Evolutionary conservation across 2,888 invertebrate species (phyloP), one percentile per base, ranked within the genome.

Genomic region (Spisula solida): DNA sequence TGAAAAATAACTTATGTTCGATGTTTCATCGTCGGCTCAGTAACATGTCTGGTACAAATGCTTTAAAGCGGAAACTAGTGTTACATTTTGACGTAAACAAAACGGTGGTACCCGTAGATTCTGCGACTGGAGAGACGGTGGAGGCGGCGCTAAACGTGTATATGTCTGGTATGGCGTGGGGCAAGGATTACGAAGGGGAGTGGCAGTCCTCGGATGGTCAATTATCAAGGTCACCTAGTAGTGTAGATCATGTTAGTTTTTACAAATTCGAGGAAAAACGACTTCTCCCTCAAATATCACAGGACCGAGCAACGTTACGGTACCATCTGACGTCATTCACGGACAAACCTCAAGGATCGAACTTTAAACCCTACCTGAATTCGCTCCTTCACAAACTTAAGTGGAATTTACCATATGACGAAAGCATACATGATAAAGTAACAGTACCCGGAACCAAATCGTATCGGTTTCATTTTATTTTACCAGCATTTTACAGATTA

Each of bases 21-120:
- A 29, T 85, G 14, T 92, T 92, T 80, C 92, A 92, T 34, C 60
- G 80, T 16, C 66, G 83, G 18, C 60, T 78, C 25, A 88, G 31
- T 31, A 88, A 66, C 4, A 89, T 87, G 88, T 75, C 87, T 18
- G 29, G 75, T 31, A 31, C 75, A 14, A 78, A 70, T 10, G 48
- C 80, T 12, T 85, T 47, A 4, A 90, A 82, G 82, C 41, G 88
- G 55, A 92, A 92, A 80, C 88, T 92, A 8, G 75, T 92, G 14
- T 79, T 92, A 47, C 92, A 92, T 89, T 92, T 92, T 82, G 92
- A 92, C 55, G 80, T 92, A 0, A 92, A 92, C 70, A 92, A 92
- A 86, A 92, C 92, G 20, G 89, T 92, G 31, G 91, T 92, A 18
- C 89, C 92, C 4, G 88, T 92, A 18, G 92, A 92, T 84, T 88